These are phyloP conservation scores for Eupithecia dodoneata DNA, from an alignment of 2,888 invertebrate species.

Conservation along the genomic window DNA sequence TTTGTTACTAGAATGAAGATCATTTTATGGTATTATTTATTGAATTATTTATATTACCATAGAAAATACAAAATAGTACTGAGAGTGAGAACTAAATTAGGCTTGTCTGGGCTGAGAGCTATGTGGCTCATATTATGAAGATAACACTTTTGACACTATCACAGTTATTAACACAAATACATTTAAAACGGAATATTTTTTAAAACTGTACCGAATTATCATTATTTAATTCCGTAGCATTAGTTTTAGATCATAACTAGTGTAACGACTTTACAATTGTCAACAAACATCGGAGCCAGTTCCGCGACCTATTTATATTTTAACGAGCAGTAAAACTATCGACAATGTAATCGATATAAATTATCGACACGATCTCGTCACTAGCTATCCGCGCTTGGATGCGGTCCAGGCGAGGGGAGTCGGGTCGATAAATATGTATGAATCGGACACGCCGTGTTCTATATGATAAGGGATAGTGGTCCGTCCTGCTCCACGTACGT, in stretches of 20 bases:
- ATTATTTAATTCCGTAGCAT: background rate
- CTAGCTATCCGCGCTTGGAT: slow-evolving; percentile 50
- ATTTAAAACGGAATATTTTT: no score
- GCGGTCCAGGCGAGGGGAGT: slow-evolving; percentile 53
- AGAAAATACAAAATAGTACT: no score
- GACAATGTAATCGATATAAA: slow-evolving; percentile 20
- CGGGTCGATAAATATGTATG: slow-evolving; percentile 71
- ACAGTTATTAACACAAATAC: no score
- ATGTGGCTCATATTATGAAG: background rate
- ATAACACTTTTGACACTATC: no score
- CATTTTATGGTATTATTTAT: background rate
- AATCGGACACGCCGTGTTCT: slow-evolving; percentile 55
- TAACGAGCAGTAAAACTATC: slow-evolving; percentile 23
- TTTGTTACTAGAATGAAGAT: background rate
- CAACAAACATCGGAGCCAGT: background rate
- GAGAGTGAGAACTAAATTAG: background rate
- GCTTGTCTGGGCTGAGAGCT: background rate
- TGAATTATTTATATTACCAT: no score
- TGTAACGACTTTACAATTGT: slow-evolving; percentile 6
- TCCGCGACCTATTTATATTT: slow-evolving; percentile 18
- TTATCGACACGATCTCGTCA: slow-evolving; percentile 26
- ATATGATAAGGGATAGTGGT: slow-evolving; percentile 43
- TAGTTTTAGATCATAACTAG: background rate
- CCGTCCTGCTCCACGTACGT: slow-evolving; percentile 7
- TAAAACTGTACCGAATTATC: background rate